phyloP scores from a whole-genome alignment of 2,113 vertebrate genomes.

The Maccullochella peelii region DNA sequence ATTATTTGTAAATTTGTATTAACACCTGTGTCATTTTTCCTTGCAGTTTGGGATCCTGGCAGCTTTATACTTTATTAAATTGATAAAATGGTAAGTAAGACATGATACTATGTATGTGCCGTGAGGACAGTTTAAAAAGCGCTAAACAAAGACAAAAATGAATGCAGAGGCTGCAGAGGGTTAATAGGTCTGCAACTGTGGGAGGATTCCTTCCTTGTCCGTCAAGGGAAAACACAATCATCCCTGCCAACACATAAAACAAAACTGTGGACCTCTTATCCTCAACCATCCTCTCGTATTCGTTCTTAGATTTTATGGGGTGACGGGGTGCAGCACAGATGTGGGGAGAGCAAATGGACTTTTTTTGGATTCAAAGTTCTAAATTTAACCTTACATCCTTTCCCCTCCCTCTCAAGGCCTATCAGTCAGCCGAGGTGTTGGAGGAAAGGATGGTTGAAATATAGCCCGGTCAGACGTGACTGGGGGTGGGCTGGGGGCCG shows the following conservation, averaged over 20 bases:
- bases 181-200: background rate
- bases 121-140: background rate
- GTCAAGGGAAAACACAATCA: background rate
- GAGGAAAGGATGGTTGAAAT: constrained; percentile 76
- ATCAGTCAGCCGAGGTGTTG: constrained; percentile 77
- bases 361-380: constrained; percentile 62
- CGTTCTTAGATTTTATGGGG: constrained; percentile 11
- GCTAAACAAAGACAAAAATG: background rate
- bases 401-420: constrained; percentile 68
- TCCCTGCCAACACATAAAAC: constrained; percentile 37
- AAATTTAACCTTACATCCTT: constrained; percentile 76
- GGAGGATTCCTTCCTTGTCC: constrained; percentile 9
- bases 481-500: constrained; percentile 18
- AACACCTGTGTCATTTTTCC: background rate
- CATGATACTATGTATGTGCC: background rate
- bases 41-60: background rate
- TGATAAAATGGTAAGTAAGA: background rate
- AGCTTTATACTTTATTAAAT: background rate
- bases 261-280: background rate
- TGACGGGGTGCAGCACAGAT: constrained; percentile 44
- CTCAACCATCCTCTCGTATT: background rate
- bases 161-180: background rate
- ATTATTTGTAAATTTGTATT: background rate
- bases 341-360: constrained; percentile 41
- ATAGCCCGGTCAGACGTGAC: constrained; percentile 60